Evolutionary conservation across 2,797 vertebrate genomes (phyloP), one percentile per base, ranked within the genome.

Genomic region (Chrysocyon brachyurus): DNA sequence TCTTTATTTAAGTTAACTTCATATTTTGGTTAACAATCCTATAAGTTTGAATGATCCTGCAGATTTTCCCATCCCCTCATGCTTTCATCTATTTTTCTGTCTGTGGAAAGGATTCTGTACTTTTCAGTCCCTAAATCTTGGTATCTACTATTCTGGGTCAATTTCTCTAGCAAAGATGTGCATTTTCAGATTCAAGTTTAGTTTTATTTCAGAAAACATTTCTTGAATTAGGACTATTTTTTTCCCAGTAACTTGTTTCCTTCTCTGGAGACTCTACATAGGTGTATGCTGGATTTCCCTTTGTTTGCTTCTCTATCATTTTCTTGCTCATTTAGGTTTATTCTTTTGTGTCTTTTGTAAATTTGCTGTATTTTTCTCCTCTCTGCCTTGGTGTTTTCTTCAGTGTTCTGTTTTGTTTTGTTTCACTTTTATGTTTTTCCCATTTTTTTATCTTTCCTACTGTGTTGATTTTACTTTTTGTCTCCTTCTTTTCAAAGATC

Each of bases 1-100:
- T 90, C 26, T 94, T 84, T 82, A 54, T 92, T 72, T 90, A 64
- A 90, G 11, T 77, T 92, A 96, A 82, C 88, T 77, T 93, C 79
- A 49, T 59, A 63, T 57, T 40, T 78, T 83, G 26, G 49, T 89
- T 12, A 90, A 33, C 12, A 59, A 21, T n/a, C 3, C 24, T 84
- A 52, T 4, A 31, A 28, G n/a, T 77, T 73, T 94, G 28, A 68
- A 12, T 79, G 28, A 87, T 63, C 21, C 17, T 90, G 2, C 70
- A 61, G 17, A 57, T 82, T 57, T 92, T 72, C 31, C 61, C 52
- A 83, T 36, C 2, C 61, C 66, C 52, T 91, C 11, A 6, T 78
- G 4, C 75, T 94, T 93, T 70, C 64, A 57, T 66, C 0, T 86
- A 17, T 77, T 59, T 87, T 70, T 90, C 33, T 82, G 70, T 17